Evolutionary conservation across 2,888 invertebrate genomes (phyloP), one percentile per base, ranked within the genome.

Genomic region (Callimorpha dominula): DNA sequence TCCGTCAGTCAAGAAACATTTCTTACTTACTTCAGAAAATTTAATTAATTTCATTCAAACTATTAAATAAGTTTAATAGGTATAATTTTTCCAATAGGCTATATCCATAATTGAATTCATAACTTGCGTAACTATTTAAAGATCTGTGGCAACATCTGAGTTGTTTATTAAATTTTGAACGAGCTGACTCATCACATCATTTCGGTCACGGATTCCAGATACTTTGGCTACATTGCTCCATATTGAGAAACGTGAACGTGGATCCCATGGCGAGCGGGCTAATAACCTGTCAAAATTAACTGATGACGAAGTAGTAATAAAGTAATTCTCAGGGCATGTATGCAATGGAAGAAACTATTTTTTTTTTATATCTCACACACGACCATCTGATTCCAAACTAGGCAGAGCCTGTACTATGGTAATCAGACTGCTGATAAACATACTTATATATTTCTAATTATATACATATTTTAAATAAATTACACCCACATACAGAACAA

Each of bases 151-250:
- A 31, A 20, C 43, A 4, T 77, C 65, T 81, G 79, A 81, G 74
- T 85, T 80, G 77, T 76, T 78, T 79, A 81, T 80, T 88, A 84
- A 82, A 81, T 74, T 50, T 71, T 70, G 78, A 82, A 85, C 85
- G 75, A 74, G 88, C 89, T 86, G 89, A 88, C 81, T 90, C 90
- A 90, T 85, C 79, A 82, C 84, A 86, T 86, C 84, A 87, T 84
- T 86, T 81, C 60, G 57, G 74, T 78, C 79, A 83, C 73, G 81
- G 49, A 65, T 54, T 65, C 31, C 46, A 15, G 43, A 49, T 20
- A 65, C 20, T 43, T 70, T 65, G 64, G 20, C 70, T 42, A 40
- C 46, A 52, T 71, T 66, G 65, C 4, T n/a, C 12, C 62, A 12
- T 49, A 72, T 83, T 81, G 72, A 73, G 83, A 57, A 83, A 81